Percentiles rank a stretch among this genome's conserved stretches.
These are phyloP conservation scores for Tipula lateralis DNA, from an alignment of 2,888 invertebrate genomes.

Conservation along the genomic window DNA sequence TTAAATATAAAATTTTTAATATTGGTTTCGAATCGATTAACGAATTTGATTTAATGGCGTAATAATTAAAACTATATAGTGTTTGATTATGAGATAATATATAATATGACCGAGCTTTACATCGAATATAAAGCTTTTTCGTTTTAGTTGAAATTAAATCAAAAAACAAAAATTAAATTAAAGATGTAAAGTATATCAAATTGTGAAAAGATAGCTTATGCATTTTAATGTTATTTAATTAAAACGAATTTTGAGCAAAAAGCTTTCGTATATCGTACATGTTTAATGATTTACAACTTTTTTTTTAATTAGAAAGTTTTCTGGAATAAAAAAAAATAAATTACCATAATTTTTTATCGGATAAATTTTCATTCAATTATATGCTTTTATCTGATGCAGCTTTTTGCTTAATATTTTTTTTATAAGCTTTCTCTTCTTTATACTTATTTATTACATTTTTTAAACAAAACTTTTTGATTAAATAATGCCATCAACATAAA, in stretches of 20 bases:
- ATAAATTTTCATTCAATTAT: not conserved
- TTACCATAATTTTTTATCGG: not conserved
- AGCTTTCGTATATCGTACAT: not conserved
- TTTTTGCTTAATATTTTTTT: not conserved
- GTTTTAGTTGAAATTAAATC: not conserved
- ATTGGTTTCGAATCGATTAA: not conserved
- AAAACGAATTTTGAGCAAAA: not conserved
- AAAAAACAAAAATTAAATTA: too few species aligned
- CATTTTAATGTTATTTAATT: not conserved
- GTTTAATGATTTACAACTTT: not conserved
- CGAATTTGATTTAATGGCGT: not conserved
- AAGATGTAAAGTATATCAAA: too few species aligned
- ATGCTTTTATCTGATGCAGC: slow-evolving; percentile 8
- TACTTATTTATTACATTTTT: not conserved
- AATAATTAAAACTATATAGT: not conserved
- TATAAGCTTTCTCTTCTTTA: not conserved
- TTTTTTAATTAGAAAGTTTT: not conserved
- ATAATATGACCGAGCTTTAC: too few species aligned
- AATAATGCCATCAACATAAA: not conserved
- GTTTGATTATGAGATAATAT: too few species aligned
- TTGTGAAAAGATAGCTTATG: not conserved
- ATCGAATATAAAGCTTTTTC: not conserved
- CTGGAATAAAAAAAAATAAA: not conserved
- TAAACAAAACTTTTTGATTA: not conserved
- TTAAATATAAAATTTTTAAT: not conserved